Percentiles rank a stretch among this genome's conserved stretches.
These are phyloP conservation scores for Xestoiulus laeticollis DNA, from an alignment of 2,888 invertebrate genomes.

Conservation along the genomic window DNA sequence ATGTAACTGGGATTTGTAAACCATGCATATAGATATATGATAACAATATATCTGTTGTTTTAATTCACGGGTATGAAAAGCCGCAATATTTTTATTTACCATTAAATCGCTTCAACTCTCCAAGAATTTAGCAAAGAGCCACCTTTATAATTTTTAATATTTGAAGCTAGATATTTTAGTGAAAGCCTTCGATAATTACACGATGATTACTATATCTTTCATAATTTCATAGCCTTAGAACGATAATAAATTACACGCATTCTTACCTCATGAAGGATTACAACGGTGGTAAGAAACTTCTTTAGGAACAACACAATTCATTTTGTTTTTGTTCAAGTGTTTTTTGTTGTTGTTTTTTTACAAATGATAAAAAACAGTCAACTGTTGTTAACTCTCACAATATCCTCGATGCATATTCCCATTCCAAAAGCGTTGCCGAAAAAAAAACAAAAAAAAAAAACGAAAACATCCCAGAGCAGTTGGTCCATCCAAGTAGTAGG, in stretches of 20 bases:
- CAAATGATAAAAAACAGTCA: not conserved
- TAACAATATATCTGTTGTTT: too few species aligned
- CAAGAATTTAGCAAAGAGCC: too few species aligned
- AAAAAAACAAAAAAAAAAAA: not conserved
- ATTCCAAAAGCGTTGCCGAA: not conserved
- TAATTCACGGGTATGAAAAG: too few species aligned
- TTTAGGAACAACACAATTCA: not conserved
- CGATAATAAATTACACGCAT: not conserved
- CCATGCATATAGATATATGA: too few species aligned
- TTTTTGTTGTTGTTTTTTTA: not conserved
- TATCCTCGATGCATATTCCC: not conserved
- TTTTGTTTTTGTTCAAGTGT: not conserved
- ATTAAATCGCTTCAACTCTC: too few species aligned
- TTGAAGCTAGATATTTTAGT: too few species aligned
- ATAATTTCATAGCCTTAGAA: too few species aligned
- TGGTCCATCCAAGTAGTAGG: not conserved
- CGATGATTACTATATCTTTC: too few species aligned
- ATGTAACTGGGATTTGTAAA: too few species aligned
- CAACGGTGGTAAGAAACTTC: not conserved
- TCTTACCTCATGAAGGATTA: conserved; percentile 29
- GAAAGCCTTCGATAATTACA: too few species aligned
- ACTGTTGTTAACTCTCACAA: not conserved
- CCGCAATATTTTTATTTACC: too few species aligned
- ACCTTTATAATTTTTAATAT: too few species aligned
- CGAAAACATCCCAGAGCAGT: not conserved